Evolutionary conservation across 1,140 invertebrate genomes (phyloP).

Genomic region (Epicauta chinensis): DNA sequence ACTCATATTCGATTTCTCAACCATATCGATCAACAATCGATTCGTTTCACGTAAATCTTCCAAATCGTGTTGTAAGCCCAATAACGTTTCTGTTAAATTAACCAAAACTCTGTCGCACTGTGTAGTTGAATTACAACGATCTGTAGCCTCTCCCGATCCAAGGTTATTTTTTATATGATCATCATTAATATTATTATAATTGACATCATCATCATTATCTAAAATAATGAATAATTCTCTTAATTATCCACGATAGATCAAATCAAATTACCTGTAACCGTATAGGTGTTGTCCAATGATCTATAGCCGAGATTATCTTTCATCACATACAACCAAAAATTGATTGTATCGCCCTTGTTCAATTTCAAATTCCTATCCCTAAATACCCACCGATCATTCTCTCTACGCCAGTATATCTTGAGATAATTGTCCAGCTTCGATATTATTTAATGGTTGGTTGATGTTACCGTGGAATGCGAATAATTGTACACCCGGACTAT

Average conservation of each 20-base stretch:
- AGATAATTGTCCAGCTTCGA: conserved; percentile 48
- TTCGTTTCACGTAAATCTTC: conserved; percentile 16
- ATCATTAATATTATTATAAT: not conserved
- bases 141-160: not conserved
- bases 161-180: not conserved
- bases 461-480: conserved; percentile 42
- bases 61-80: conserved; percentile 11
- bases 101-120: not conserved
- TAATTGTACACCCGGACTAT: conserved; percentile 33
- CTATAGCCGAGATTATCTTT: conserved; percentile 41
- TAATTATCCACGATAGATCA: no score
- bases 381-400: conserved; percentile 46
- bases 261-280: conserved; percentile 21
- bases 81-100: conserved; percentile 7
- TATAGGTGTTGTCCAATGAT: conserved; percentile 29
- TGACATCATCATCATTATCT: not conserved
- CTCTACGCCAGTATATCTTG: conserved; percentile 43
- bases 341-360: conserved; percentile 45
- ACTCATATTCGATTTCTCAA: conserved; percentile 10
- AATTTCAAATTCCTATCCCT: conserved; percentile 42
- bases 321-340: conserved; percentile 53
- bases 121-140: not conserved
- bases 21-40: conserved; percentile 10
- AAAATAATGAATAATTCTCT: conserved; percentile 10
- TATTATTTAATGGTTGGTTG: conserved; percentile 32